These are phyloP conservation scores for Pangasius mekongensis DNA, from an alignment of 2,797 vertebrate genomes.

Conservation along the genomic window DNA sequence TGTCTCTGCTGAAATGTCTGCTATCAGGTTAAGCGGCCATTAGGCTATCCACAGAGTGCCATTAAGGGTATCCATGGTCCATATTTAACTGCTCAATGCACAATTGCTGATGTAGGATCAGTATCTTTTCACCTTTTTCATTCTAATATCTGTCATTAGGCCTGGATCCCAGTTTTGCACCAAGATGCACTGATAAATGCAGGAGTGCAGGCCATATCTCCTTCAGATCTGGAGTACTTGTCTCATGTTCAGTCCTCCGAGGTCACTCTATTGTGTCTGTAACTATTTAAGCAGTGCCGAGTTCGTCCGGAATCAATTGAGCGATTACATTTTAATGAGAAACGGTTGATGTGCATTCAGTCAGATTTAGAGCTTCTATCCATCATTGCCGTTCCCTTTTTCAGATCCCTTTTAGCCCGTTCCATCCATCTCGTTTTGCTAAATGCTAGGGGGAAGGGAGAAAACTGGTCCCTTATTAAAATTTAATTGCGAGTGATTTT, in stretches of 20 bases:
- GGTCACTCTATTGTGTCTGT: slow-evolving; percentile 58
- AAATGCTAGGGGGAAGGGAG: slow-evolving; percentile 67
- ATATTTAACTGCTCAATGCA: background rate
- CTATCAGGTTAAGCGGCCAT: slow-evolving; percentile 12
- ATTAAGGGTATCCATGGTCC: background rate
- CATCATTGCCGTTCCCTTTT: slow-evolving; percentile 64
- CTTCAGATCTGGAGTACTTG: background rate
- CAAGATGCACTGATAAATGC: background rate
- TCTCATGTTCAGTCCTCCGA: slow-evolving; percentile 10
- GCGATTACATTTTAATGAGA: slow-evolving; percentile 78
- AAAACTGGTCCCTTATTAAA: slow-evolving; percentile 79
- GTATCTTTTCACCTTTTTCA: background rate
- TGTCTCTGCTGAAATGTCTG: background rate
- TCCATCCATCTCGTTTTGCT: slow-evolving; percentile 66
- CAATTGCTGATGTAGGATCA: background rate
- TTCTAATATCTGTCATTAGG: background rate
- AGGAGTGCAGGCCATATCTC: background rate
- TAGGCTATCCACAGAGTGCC: background rate
- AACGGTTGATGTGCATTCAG: slow-evolving; percentile 67
- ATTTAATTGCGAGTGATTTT: slow-evolving; percentile 79
- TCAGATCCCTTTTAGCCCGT: slow-evolving; percentile 53
- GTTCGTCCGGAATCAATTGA: slow-evolving; percentile 71
- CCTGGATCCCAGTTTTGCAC: background rate
- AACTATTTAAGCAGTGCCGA: slow-evolving; percentile 62
- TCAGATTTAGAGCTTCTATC: slow-evolving; percentile 74